Conservation (phyloP, 1,140 invertebrate genomes). For the Leptinotarsa undecemlineata region DNA sequence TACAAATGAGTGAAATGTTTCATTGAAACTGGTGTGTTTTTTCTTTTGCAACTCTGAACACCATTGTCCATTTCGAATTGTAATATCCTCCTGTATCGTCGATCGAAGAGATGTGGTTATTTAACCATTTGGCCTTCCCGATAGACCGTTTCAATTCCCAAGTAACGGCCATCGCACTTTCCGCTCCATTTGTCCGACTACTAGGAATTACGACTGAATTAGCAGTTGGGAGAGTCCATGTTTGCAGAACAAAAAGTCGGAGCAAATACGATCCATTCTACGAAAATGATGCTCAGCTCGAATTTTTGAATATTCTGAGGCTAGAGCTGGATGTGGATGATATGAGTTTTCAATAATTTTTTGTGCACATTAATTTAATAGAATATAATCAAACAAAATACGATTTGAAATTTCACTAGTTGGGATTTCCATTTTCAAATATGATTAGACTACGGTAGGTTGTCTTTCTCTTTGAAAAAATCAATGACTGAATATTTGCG, state of each 20-base stretch:
- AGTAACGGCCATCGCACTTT: slow-evolving; percentile 22
- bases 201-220: slow-evolving; percentile 21
- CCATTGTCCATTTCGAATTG: no score
- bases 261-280: not conserved
- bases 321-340: not conserved
- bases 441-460: no score
- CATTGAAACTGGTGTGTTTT: no score
- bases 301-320: not conserved
- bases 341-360: not conserved
- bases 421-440: no score
- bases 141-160: slow-evolving; percentile 15
- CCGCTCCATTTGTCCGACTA: slow-evolving; percentile 16
- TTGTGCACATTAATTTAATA: no score
- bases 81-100: no score
- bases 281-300: not conserved
- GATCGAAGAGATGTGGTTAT: slow-evolving; percentile 13
- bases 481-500: no score
- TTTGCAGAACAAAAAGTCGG: not conserved
- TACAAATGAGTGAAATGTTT: no score
- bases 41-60: no score
- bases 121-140: slow-evolving; percentile 16
- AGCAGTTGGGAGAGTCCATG: slow-evolving; percentile 9
- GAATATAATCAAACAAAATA: no score
- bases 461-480: no score
- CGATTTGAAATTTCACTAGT: no score